Evolutionary conservation across 2,797 vertebrate species (phyloP), one percentile per base, ranked within the genome.

Genomic region (Oryzias sinensis): DNA sequence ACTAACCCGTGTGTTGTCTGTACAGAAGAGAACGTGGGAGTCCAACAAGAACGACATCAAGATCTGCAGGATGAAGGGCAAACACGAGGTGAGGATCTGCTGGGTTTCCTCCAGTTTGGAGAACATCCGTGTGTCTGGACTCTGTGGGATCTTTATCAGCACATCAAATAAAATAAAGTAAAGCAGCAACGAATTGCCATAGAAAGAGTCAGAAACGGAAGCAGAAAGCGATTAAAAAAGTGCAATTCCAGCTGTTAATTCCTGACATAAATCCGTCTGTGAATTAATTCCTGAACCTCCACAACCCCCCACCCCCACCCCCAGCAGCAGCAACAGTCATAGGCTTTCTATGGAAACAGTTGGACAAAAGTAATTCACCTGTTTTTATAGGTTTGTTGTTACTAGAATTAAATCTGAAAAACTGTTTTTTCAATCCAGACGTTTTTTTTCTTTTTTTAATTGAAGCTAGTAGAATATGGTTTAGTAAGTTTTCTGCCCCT

Each of bases 61-160:
- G 77, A 95, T 97, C 88, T 98, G 96, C 81, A 86, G 94, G 56
- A 98, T 98, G 96, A 98, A 97, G 85, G 96, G 96, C 67, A 98
- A 98, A 45, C 95, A 94, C 13, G 95, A 97, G 93, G 96, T 98
- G 75, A 65, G 68, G 33, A 59, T 5, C 1, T 5, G 16, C 3
- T 50, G 1, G 14, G 5, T 59, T 8, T 53, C 18, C 24, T 48
- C 15, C 17, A 9, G 18, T 18, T 46, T 20, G 5, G 6, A 27
- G 27, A 27, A 6, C 27, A 27, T 2, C 27, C 2, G 6, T 7
- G 27, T 6, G 27, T 27, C 6, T 27, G 27, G 27, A 27, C 27
- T 27, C 27, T 27, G 5, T 27, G 27, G 6, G 27, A 27, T 27
- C 27, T 27, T 27, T 6, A 27, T 27, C 20, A 20, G 15, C 43